Conservation (phyloP, 2,113 vertebrate genomes). For the Centrocercus urophasianus region DNA sequence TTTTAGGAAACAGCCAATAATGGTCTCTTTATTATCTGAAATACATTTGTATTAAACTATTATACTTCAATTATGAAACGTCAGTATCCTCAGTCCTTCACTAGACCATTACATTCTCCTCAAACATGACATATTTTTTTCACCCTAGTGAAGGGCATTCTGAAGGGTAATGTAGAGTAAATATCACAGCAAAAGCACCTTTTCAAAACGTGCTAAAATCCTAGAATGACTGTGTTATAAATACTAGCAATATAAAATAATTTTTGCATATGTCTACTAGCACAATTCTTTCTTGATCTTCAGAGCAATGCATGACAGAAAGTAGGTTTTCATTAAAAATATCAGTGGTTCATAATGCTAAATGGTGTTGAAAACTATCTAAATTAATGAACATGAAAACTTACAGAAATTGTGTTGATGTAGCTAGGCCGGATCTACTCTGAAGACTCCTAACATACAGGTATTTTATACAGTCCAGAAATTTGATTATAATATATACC, state of each 20-base stretch:
- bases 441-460: fast-evolving
- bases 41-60: not conserved
- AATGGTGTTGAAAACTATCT: not conserved
- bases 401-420: not conserved
- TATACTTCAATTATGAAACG: not conserved
- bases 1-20: not conserved
- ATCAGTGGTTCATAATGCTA: fast-evolving
- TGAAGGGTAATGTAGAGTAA: not conserved
- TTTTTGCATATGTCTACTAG: not conserved
- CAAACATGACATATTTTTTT: fast-evolving
- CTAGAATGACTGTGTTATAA: not conserved
- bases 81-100: not conserved
- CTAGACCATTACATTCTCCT: not conserved
- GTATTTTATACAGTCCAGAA: not conserved
- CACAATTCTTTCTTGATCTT: not conserved
- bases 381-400: not conserved
- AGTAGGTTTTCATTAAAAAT: not conserved
- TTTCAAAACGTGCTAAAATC: not conserved
- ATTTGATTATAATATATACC: not conserved
- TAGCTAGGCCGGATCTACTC: not conserved
- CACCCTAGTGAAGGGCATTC: not conserved
- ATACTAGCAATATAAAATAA: not conserved
- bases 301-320: not conserved
- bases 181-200: not conserved
- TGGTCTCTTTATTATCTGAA: not conserved